A percentile compares a stretch with the other conserved stretches of the same genome.
These are phyloP conservation scores for Epizoanthus fatuus DNA, from an alignment of 92 coral and sea anemone species.

Conservation along the genomic window DNA sequence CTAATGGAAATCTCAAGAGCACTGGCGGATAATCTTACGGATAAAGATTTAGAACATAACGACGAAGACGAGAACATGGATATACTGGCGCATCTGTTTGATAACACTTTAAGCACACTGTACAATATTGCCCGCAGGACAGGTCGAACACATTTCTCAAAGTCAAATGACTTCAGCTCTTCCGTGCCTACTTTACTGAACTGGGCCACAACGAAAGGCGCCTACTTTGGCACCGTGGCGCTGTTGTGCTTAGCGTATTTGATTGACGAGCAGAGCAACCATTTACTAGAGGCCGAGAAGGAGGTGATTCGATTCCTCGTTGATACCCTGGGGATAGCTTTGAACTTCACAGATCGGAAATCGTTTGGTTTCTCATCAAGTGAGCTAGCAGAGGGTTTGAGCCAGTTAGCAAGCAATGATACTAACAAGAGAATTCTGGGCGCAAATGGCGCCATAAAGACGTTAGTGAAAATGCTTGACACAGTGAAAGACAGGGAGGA, in stretches of 20 bases:
- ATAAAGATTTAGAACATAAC: conserved; percentile 7
- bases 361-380: conserved; percentile 66
- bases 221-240: conserved; percentile 30
- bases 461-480: conserved; percentile 63
- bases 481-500: conserved; percentile 65
- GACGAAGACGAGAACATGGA: background rate
- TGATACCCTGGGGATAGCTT: conserved; percentile 46
- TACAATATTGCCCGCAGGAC: conserved; percentile 39
- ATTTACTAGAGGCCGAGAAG: conserved; percentile 50
- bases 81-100: background rate
- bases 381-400: conserved; percentile 69
- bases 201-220: conserved; percentile 60
- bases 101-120: conserved; percentile 7
- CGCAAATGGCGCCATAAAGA: conserved; percentile 64
- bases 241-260: conserved; percentile 62
- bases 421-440: conserved; percentile 64
- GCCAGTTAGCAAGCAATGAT: conserved; percentile 58
- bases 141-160: background rate
- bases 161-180: conserved; percentile 6
- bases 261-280: conserved; percentile 63
- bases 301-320: conserved; percentile 44
- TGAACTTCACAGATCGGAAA: conserved; percentile 39
- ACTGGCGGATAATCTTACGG: conserved; percentile 19
- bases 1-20: conserved; percentile 5
- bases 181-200: conserved; percentile 26